Base-by-base conservation (phyloP, 2,113 vertebrate genomes). In the Orthochromis malagaraziensis region DNA sequence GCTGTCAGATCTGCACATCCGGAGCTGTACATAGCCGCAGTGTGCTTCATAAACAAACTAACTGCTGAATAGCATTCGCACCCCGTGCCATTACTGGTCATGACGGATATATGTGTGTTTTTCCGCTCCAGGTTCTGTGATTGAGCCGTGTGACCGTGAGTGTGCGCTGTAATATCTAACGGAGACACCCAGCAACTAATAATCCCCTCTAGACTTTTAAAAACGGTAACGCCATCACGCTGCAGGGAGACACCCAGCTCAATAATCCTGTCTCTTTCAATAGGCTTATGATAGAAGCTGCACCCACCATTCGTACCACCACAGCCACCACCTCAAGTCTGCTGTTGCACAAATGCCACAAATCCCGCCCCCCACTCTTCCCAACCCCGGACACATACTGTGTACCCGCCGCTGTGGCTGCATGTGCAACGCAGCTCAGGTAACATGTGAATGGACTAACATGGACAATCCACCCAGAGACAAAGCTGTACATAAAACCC, bases 401-500 rank as follows among this genome's bases (percentile, higher is more conserved):
- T 87, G 65, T 68, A 55, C 65, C 75, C 11, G 77, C 83, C 26
- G 42, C 70, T 79, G 85, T 85, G 79, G 63, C 38, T 89, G 90
- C 87, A 88, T 87, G 92, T 80, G 84, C 70, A 73, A 60, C 58
- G 85, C 85, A 81, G 81, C 77, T 92, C 85, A 55, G 77, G 70
- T 29, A 49, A 68, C 3, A 65, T 89, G 87, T 84, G 80, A 91
- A 86, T 47, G 87, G 89, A 95, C 45, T 87, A 85, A 49, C 54
- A 84, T 0, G 92, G 92, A 93, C 92, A 91, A 95, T 94, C 91
- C 92, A 87, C 75, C 90, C 80, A 90, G 73, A 94, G 89, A 85
- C 85, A 17, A 90, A 84, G 84, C 47, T 77, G 73, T 77, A 51
- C 73, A 31, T 49, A 33, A 86, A 84, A 85, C 86, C 82, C 81